Percentiles rank a stretch among this genome's conserved stretches.
phyloP scores from a whole-genome alignment of 2,888 invertebrate species.

The Conchocele bisecta region DNA sequence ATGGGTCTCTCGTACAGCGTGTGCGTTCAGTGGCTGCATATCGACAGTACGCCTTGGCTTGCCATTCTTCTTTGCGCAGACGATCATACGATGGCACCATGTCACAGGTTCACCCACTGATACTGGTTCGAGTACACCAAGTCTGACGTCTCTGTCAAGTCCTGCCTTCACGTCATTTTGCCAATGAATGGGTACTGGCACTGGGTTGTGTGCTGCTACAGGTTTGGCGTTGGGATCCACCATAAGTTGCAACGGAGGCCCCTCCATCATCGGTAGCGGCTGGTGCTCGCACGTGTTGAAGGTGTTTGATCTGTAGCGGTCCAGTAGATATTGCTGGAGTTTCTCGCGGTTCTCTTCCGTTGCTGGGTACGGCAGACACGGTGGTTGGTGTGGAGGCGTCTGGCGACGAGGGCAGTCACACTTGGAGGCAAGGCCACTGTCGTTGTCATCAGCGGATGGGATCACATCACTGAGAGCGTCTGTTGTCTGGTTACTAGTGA shows the following conservation, averaged over 20 bases:
- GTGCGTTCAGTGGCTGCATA: conserved; percentile 62
- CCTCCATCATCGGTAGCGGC: conserved; percentile 53
- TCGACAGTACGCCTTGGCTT: conserved; percentile 64
- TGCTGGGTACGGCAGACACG: no score
- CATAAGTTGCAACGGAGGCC: conserved; percentile 62
- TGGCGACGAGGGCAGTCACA: no score
- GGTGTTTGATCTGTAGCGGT: conserved; percentile 63
- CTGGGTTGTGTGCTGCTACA: conserved; percentile 63
- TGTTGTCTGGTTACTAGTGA: no score
- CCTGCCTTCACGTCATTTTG: conserved; percentile 63
- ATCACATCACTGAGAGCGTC: no score
- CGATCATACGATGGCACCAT: conserved; percentile 63
- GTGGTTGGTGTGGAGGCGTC: no score
- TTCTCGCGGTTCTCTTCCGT: conserved; percentile 44
- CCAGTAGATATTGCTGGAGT: conserved; percentile 53
- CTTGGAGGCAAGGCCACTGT: no score
- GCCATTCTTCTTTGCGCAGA: conserved; percentile 61
- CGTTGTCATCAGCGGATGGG: no score
- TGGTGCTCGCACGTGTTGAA: conserved; percentile 72
- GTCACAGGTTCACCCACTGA: conserved; percentile 63
- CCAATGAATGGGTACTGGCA: conserved; percentile 70
- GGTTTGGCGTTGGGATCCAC: conserved; percentile 61
- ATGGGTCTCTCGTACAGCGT: conserved; percentile 60
- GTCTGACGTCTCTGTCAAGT: conserved; percentile 64
- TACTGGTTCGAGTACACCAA: conserved; percentile 63